Evolutionary conservation across 2,888 invertebrate species (phyloP).

Genomic region (Sceliomorpha sp.): DNA sequence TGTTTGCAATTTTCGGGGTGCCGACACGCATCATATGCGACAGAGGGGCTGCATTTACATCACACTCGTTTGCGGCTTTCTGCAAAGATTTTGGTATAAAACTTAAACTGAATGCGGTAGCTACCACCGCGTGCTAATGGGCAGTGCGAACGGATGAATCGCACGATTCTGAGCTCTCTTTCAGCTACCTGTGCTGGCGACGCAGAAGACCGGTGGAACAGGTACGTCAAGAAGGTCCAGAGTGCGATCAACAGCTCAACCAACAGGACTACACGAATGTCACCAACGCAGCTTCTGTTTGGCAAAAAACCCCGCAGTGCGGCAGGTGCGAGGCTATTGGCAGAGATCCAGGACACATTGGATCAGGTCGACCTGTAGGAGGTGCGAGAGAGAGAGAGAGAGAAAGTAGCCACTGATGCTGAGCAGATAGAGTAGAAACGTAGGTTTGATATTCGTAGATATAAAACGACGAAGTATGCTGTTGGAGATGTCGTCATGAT

Average conservation of each 20-base stretch:
- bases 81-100: slow-evolving; percentile 62
- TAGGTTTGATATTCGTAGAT: slow-evolving; percentile 27
- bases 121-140: slow-evolving; percentile 69
- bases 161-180: slow-evolving; percentile 60
- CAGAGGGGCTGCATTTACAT: slow-evolving; percentile 72
- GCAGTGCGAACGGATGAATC: slow-evolving; percentile 68
- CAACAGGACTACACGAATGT: too few species aligned
- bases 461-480: slow-evolving; percentile 15
- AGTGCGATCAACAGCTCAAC: slow-evolving; percentile 57
- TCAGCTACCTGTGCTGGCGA: slow-evolving; percentile 57
- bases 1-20: slow-evolving; percentile 64
- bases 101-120: slow-evolving; percentile 62
- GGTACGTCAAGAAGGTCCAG: slow-evolving; percentile 9
- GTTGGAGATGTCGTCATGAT: background rate
- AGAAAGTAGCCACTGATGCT: slow-evolving; percentile 12
- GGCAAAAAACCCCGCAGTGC: too few species aligned
- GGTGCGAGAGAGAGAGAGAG: slow-evolving; percentile 28
- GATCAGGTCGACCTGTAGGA: slow-evolving; percentile 40
- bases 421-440: slow-evolving; percentile 34
- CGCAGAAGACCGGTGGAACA: slow-evolving; percentile 18
- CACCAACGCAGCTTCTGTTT: too few species aligned
- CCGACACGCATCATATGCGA: slow-evolving; percentile 69
- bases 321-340: slow-evolving; percentile 29
- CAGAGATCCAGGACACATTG: slow-evolving; percentile 27
- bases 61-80: slow-evolving; percentile 64